phyloP scores from a whole-genome alignment of 2,113 vertebrate genomes.

The Hyperoodon ampullatus region DNA sequence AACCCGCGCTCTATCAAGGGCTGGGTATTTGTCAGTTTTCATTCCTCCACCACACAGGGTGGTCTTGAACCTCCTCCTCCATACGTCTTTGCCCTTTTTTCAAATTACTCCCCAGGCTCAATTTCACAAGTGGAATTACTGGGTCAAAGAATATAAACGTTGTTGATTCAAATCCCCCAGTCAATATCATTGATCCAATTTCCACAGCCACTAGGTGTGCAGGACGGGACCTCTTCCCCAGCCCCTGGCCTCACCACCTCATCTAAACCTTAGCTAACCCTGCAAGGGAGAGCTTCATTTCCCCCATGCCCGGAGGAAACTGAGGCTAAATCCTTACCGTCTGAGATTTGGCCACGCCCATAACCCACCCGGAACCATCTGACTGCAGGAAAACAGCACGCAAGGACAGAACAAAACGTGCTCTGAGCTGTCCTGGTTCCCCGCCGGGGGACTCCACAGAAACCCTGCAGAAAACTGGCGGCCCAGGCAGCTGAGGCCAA shows the following conservation, averaged over 20 bases:
- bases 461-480: neutral
- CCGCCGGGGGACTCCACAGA: neutral
- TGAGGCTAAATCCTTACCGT: neutral
- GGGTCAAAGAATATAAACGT: neutral
- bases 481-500: neutral
- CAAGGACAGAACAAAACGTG: neutral
- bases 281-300: neutral
- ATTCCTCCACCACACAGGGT: rapidly evolving
- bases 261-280: no score
- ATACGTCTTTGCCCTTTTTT: neutral
- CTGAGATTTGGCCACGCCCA: neutral
- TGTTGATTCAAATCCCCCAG: neutral
- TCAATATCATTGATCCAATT: rapidly evolving
- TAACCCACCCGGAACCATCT: no score
- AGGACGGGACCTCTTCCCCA: neutral
- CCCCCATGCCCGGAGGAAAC: neutral
- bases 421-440: neutral
- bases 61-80: neutral
- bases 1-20: rapidly evolving
- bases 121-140: neutral
- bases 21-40: neutral
- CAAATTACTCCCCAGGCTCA: neutral
- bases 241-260: no score
- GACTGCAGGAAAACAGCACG: neutral
- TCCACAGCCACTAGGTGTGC: rapidly evolving